Evolutionary conservation across 2,888 invertebrate genomes (phyloP).

Genomic region (Molorchus minor): DNA sequence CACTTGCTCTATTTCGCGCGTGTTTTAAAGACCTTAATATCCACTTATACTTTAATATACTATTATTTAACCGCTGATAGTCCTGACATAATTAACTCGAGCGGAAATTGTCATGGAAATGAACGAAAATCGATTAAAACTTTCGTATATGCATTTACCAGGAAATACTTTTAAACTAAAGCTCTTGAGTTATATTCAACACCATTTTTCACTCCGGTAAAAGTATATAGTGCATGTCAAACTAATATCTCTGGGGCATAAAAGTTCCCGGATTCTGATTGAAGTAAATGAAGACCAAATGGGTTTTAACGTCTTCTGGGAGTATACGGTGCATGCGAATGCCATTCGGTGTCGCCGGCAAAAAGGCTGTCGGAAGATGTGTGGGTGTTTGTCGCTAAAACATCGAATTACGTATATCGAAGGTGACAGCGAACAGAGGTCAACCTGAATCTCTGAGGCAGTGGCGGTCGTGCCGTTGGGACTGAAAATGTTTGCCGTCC

Average conservation of each 20-base stretch:
- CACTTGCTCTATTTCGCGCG: too few relatives aligned
- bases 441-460: slow-evolving; percentile 51
- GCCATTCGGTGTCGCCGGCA: slow-evolving; percentile 31
- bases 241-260: slow-evolving; percentile 60
- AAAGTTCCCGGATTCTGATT: slow-evolving; percentile 59
- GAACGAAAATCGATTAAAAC: slow-evolving; percentile 12
- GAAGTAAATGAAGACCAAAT: slow-evolving; percentile 62
- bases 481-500: slow-evolving; percentile 24
- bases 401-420: slow-evolving; percentile 49
- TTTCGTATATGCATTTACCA: slow-evolving; percentile 9
- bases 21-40: too few relatives aligned
- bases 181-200: slow-evolving; percentile 53
- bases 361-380: slow-evolving; percentile 21
- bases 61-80: too few relatives aligned
- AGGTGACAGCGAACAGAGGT: slow-evolving; percentile 56
- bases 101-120: too few relatives aligned
- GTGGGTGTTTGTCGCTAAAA: slow-evolving; percentile 44
- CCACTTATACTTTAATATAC: too few relatives aligned
- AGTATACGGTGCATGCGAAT: slow-evolving; percentile 43
- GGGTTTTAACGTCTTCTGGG: slow-evolving; percentile 56
- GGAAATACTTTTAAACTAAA: slow-evolving; percentile 45
- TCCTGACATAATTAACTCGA: too few relatives aligned
- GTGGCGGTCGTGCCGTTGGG: slow-evolving; percentile 44
- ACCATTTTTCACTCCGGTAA: slow-evolving; percentile 58
- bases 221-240: slow-evolving; percentile 56